Evolutionary conservation across 2,113 vertebrate species (phyloP).

Genomic region (Benitochromis conjunctus): DNA sequence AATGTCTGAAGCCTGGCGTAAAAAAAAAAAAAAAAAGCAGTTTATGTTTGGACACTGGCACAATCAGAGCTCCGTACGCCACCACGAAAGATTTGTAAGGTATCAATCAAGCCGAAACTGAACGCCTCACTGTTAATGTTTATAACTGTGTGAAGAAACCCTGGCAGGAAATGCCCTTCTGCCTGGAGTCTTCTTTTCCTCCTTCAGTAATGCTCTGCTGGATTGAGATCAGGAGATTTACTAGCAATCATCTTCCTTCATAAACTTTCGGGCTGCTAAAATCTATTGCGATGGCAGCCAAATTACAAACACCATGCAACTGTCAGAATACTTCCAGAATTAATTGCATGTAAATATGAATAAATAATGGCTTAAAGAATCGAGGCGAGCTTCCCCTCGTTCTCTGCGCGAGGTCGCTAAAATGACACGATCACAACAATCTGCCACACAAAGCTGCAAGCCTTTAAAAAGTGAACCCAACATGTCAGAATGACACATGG

Average conservation of each 20-base stretch:
- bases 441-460: fast-evolving
- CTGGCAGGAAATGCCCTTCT: background rate
- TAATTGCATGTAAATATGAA: background rate
- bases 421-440: background rate
- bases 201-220: background rate
- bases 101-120: background rate
- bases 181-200: background rate
- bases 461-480: background rate
- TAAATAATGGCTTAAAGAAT: background rate
- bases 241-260: background rate
- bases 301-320: background rate
- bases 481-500: background rate
- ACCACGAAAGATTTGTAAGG: fast-evolving
- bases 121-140: background rate
- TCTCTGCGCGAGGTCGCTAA: background rate
- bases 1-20: too few species aligned
- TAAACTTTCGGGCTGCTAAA: background rate
- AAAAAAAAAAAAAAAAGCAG: background rate
- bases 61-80: background rate
- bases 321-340: fast-evolving
- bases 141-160: background rate
- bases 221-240: background rate
- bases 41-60: background rate
- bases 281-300: background rate
- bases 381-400: fast-evolving